A percentile compares a stretch with the other conserved stretches of the same genome.
These are phyloP conservation scores for Helicolenus hilgendorfi DNA, from an alignment of 2,797 vertebrate genomes.

Conservation along the genomic window DNA sequence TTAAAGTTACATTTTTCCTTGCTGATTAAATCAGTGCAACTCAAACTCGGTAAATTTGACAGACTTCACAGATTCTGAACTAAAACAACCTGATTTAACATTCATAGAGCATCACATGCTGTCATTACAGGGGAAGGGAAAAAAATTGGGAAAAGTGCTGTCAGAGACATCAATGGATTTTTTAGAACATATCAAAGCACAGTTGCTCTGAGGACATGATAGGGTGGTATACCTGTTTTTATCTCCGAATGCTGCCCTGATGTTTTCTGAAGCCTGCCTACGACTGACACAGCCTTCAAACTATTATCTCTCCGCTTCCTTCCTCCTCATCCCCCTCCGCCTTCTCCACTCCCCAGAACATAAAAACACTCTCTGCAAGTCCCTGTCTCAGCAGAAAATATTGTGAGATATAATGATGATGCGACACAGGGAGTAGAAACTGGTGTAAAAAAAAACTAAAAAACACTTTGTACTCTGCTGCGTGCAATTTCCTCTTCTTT, in stretches of 20 bases:
- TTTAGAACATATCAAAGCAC: slow-evolving; percentile 87
- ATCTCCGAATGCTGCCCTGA: slow-evolving; percentile 86
- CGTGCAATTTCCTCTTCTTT: slow-evolving; percentile 41
- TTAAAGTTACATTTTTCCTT: neutral
- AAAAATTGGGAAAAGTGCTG: slow-evolving; percentile 66
- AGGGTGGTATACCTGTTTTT: slow-evolving; percentile 88
- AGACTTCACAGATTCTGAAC: slow-evolving; percentile 30
- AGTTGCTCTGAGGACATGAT: slow-evolving; percentile 87
- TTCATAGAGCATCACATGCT: slow-evolving; percentile 33
- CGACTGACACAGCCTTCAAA: slow-evolving; percentile 86
- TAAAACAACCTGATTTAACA: slow-evolving; percentile 56
- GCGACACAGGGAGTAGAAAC: slow-evolving; percentile 63
- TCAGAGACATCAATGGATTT: slow-evolving; percentile 84
- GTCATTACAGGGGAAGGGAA: slow-evolving; percentile 51
- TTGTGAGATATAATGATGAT: slow-evolving; percentile 79
- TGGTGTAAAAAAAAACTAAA: slow-evolving; percentile 33
- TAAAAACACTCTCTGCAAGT: slow-evolving; percentile 78
- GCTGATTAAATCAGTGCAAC: slow-evolving; percentile 1
- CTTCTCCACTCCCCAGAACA: slow-evolving; percentile 65
- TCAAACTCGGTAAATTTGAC: slow-evolving; percentile 8
- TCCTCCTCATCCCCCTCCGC: slow-evolving; percentile 44
- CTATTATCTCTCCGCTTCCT: slow-evolving; percentile 77
- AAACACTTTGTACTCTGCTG: slow-evolving; percentile 42
- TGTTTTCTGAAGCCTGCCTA: slow-evolving; percentile 86
- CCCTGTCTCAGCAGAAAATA: slow-evolving; percentile 86